Evolutionary conservation across 2,113 vertebrate genomes (phyloP), one percentile per base, ranked within the genome.

Genomic region (Mustela lutreola): DNA sequence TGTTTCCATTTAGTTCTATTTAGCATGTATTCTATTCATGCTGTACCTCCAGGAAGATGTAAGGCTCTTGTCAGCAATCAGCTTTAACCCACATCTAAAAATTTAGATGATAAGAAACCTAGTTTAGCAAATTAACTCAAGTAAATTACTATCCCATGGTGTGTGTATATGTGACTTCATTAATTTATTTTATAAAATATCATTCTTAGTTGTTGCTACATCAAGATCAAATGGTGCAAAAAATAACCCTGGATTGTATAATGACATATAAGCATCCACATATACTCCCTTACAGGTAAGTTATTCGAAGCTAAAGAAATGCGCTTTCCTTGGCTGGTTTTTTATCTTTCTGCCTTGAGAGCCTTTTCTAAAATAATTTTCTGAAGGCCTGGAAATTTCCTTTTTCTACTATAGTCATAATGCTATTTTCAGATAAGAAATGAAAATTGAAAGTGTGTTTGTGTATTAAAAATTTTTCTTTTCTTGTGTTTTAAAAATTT

Each of bases 221-320:
- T 97, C 99, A 99, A 98, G 99, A 99, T 98, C 99, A 99, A 98
- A 99, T 98, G 31, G 99, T 99, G 56, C 99, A 99, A 97, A 99
- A 98, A 98, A 98, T 99, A 92, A 99, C 99, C 1, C 98, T 99
- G 98, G 99, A 99, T 75, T 99, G 99, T 97, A 96, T 99, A 73
- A 98, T 99, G 98, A 99, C 99, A 0, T 99, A 99, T 97, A 99
- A 99, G 92, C 99, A 99, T 96, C 98, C 99, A 11, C 98, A 99
- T 97, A 97, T 99, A 4, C 98, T 99, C 11, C 99, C 99, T 1
- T 99, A 99, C 97, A 99, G 99, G 99, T 99, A 98, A 98, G 99
- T 97, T 89, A 31, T 36, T 45, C 89, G 86, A 53, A 92, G 58
- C 97, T 36, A 0, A 1, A 28, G 65, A 94, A 92, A 71, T n/a